Evolutionary conservation across 2,113 vertebrate genomes (phyloP).

Genomic region (Lepus timidus): DNA sequence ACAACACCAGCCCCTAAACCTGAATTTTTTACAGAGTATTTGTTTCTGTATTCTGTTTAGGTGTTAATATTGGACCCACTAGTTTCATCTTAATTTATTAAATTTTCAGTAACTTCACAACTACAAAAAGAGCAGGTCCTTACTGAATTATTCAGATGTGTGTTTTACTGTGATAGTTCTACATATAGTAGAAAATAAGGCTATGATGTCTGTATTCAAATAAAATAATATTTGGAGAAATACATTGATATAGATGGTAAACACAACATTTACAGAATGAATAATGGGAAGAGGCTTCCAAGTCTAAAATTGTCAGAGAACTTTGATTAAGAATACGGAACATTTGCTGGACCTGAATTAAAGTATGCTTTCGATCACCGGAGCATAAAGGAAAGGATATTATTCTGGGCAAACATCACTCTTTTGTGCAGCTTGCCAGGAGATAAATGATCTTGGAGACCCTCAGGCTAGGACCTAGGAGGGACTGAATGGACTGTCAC

Average conservation of each 20-base stretch:
- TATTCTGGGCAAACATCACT: not conserved
- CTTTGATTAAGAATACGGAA: not conserved
- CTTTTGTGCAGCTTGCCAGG: not conserved
- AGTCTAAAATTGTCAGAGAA: not conserved
- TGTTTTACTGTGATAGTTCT: not conserved
- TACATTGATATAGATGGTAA: not conserved
- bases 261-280: not conserved
- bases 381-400: not conserved
- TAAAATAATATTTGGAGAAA: not conserved
- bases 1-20: not conserved
- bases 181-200: not conserved
- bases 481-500: not conserved
- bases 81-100: not conserved
- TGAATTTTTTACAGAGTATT: not conserved
- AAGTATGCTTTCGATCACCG: not conserved
- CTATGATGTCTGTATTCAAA: not conserved
- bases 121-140: not conserved
- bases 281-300: not conserved
- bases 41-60: not conserved
- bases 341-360: not conserved
- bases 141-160: not conserved
- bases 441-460: slow-evolving; percentile 1
- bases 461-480: not conserved
- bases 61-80: not conserved
- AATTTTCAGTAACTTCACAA: not conserved